Base-by-base conservation (phyloP, 2,797 vertebrate genomes). In the Sorex maritimensis region DNA sequence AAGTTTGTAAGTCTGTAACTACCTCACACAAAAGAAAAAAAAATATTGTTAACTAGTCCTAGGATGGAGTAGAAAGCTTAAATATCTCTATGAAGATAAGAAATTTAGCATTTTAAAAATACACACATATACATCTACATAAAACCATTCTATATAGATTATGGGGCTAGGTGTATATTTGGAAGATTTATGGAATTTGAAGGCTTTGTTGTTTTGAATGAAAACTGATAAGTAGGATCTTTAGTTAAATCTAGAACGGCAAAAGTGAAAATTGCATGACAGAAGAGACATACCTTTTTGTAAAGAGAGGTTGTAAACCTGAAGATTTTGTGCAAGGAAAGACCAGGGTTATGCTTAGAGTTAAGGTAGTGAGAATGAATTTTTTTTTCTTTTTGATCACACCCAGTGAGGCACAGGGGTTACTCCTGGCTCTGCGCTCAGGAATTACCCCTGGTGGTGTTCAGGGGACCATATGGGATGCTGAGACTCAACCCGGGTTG, bases 221-320 rank as follows among this genome's bases (percentile, higher is more conserved):
- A 81, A 88, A 65, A 55, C 15, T 26, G 41, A 41, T 81, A 6
- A 84, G 61, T 52, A 77, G 8, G 77, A 90, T 90, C 44, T 30
- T 10, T 15, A 69, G 55, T 79, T 92, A 49, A 78, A 58, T 72
- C 82, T 34, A 41, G 5, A 38, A 46, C 5, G 28, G 6, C 9
- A 58, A 23, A 73, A 52, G 13, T 23, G 75, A 65, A 90, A 24
- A 34, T 34, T 24, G 61, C 23, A 44, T 17, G 24, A 44, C n/a
- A 75, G 7, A 73, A 34, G 58, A 85, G 12, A 61, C 28, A 71
- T 1, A 34, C 34, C 34, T 34, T 34, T 34, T 34, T 34, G 34
- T 34, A 34, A 34, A 34, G 34, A 80, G 11, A 67, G 5, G 34
- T 34, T 34, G 4, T 73, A 24, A 14, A 58, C 61, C 34, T 2